Evolutionary conservation across 37 sponge, comb jelly and placozoan species (phyloP), one percentile per base, ranked within the genome.

Genomic region (Tethya wilhelma): DNA sequence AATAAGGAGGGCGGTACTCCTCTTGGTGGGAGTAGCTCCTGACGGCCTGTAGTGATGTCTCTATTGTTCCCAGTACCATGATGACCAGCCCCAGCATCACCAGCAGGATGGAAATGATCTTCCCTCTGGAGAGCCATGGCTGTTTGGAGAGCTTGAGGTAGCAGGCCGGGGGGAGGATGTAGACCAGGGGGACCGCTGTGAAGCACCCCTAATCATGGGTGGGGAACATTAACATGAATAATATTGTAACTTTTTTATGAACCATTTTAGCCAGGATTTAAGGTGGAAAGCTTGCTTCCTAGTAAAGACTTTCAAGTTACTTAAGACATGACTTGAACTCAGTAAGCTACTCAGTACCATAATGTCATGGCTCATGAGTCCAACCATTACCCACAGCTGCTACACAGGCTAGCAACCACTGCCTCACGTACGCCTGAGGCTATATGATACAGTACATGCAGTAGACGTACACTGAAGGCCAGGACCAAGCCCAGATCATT

Each of bases 401-500:
- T n/a, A n/a, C n/a, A n/a, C n/a, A n/a, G n/a, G n/a, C n/a, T n/a
- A n/a, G n/a, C n/a, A n/a, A n/a, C n/a, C n/a, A n/a, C n/a, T n/a
- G n/a, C n/a, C n/a, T n/a, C n/a, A n/a, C n/a, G n/a, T n/a, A n/a
- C n/a, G n/a, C n/a, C n/a, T n/a, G n/a, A n/a, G n/a, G n/a, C n/a
- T n/a, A n/a, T n/a, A n/a, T n/a, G n/a, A n/a, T n/a, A n/a, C n/a
- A n/a, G n/a, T n/a, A n/a, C n/a, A 49, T 49, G 53, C 14, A 49
- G 7, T 23, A 11, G 1, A 43, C 83, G 82, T 62, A 91, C 91
- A 44, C 70, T 71, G 78, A 91, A 73, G 30, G 81, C 87, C 29
- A 86, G 74, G 17, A 91, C 87, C 0, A 81, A 41, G 2, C 74
- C 87, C 12, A 91, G 84, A 71, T 91, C 77, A 32, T 81, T 63